These are phyloP conservation scores for Aphidius gifuensis DNA, from an alignment of 1,140 invertebrate genomes.

Conservation along the genomic window DNA sequence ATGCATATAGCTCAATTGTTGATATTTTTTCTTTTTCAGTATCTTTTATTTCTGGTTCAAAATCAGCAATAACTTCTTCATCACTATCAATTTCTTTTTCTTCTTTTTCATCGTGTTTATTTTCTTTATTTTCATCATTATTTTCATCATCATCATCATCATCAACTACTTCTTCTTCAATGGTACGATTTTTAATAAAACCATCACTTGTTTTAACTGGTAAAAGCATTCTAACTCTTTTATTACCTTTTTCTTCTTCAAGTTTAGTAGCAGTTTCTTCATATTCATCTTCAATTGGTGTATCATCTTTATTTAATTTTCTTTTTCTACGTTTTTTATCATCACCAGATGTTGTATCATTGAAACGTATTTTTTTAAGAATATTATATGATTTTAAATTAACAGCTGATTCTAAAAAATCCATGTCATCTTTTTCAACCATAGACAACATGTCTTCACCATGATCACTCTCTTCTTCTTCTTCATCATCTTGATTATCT, in stretches of 20 bases:
- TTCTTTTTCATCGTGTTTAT: too few relatives aligned
- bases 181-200: conserved; percentile 53
- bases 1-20: conserved; percentile 69
- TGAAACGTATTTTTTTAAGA: conserved; percentile 46
- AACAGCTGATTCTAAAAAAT: conserved; percentile 60
- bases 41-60: conserved; percentile 23
- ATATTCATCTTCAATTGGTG: conserved; percentile 43
- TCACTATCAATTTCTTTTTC: conserved; percentile 34
- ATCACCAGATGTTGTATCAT: conserved; percentile 1
- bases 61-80: conserved; percentile 19
- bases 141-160: conserved; percentile 49
- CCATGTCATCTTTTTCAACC: conserved; percentile 63
- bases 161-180: conserved; percentile 46
- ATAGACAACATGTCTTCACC: conserved; percentile 64
- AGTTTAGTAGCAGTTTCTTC: conserved; percentile 38
- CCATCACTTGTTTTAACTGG: conserved; percentile 66
- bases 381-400: conserved; percentile 53
- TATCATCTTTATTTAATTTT: conserved; percentile 17
- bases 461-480: conserved; percentile 54
- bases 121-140: too few relatives aligned
- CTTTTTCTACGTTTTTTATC: background rate
- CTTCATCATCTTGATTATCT: conserved; percentile 45
- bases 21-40: conserved; percentile 49
- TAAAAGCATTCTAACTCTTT: conserved; percentile 57
- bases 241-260: conserved; percentile 38